Base-by-base conservation (phyloP, 2,113 vertebrate species). In the Microtus montanus region DNA sequence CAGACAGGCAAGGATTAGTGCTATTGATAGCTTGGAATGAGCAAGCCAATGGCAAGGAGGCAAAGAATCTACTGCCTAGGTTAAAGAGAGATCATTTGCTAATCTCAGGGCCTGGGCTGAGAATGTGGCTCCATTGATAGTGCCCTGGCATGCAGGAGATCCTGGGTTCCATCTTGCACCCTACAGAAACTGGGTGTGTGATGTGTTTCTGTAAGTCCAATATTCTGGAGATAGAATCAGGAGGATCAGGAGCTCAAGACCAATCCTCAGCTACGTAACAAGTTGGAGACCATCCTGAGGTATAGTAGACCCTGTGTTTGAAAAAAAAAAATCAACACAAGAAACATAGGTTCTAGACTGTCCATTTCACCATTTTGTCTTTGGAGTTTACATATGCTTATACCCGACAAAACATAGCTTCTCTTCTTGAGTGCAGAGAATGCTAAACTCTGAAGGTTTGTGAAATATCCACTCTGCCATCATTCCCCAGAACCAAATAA, bases 11-110 rank as follows among this genome's bases (percentile, higher is more conserved):
- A 7, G 8, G 94, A 97, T 97, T 96, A 96, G 96, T 91, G 90
- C 73, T 95, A 92, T 96, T 96, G 96, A 96, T 95, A 94, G 93
- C 91, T 96, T 61, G 19, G 92, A 94, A 95, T 95, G 93, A 70
- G 95, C 95, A 91, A 97, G 94, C 97, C 96, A 96, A 63, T 96
- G 93, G 95, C 92, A 87, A 30, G 83, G 80, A 93, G 58, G 84
- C 80, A 70, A 74, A 96, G 92, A 92, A 90, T 90, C 94, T 94
- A 77, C 91, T 96, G 77, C 91, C 54, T 74, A 85, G 95, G 91
- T 75, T 73, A 94, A 64, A 87, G 78, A 88, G 87, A 89, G 84
- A 96, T 70, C 87, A 3, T 92, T 94, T 93, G 74, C 96, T 91
- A 80, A 93, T 80, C 84, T 77, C 93, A 61, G 1, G 3, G 61